Base-by-base conservation (phyloP, 2,797 vertebrate genomes). In the Clamator glandarius region DNA sequence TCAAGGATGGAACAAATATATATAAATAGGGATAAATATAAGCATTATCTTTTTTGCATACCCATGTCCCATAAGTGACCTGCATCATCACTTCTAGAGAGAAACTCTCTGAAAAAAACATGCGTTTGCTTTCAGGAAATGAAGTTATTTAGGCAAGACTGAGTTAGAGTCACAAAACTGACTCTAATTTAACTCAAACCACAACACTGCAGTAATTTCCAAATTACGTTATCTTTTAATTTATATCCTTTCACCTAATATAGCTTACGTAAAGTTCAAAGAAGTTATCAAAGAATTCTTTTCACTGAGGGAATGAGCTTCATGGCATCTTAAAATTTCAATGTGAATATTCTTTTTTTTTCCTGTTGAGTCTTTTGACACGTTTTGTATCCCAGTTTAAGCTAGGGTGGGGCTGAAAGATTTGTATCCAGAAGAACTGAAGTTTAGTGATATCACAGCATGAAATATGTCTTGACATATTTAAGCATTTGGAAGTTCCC, bases 401-500 rank as follows among this genome's bases (percentile, higher is more conserved):
- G 63, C 48, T 55, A 28, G 11, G 6, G n/a, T n/a, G 82, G 82
- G 44, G 19, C 73, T 93, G 20, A 64, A 87, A 85, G 25, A 51
- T 70, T 52, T 52, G 26, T 76, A 88, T 82, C 73, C 52, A 74
- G n/a, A 35, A 87, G 41, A 88, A 73, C 36, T 59, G 12, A 84
- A 78, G 46, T 93, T 80, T 87, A 87, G 54, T 82, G 64, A 62
- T 58, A 87, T 55, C 72, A 26, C 84, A 89, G 50, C 33, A 84
- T 55, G 29, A 89, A 94, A 91, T 52, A 6, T 61, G 62, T 83
- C 44, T 69, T 87, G 72, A 67, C 54, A 44, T 69, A 90, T 63
- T 84, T 81, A 75, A 87, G 70, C 41, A 77, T 91, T 87, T 91
- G 62, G 64, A 76, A 58, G 33, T 90, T 87, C 67, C 52, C 77